Evolutionary conservation across 2,113 vertebrate species (phyloP).

Genomic region (Tympanuchus pallidicinctus): DNA sequence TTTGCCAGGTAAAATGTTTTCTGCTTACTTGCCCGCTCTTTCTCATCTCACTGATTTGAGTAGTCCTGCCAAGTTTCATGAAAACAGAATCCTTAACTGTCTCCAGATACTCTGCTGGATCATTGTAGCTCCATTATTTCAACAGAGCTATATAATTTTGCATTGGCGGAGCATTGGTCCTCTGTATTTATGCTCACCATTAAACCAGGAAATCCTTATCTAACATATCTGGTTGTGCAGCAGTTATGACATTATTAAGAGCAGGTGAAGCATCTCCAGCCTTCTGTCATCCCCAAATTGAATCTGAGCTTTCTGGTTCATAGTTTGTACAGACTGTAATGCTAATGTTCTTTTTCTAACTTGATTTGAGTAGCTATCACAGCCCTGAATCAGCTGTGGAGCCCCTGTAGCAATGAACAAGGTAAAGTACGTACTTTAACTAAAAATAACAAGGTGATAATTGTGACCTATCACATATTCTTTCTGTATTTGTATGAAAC

Average conservation of each 20-base stretch:
- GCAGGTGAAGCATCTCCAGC: slow-evolving; percentile 23
- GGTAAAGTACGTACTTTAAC: slow-evolving; percentile 27
- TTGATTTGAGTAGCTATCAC: slow-evolving; percentile 32
- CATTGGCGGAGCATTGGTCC: background rate
- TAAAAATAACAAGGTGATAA: slow-evolving; percentile 46
- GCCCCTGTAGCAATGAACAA: slow-evolving; percentile 19
- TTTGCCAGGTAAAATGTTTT: slow-evolving; percentile 14
- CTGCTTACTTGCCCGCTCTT: background rate
- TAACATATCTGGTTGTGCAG: background rate
- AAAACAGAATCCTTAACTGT: slow-evolving; percentile 4
- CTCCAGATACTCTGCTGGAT: background rate
- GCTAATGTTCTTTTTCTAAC: slow-evolving; percentile 27
- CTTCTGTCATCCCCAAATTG: background rate
- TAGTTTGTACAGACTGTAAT: slow-evolving; percentile 15
- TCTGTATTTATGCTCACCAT: slow-evolving; percentile 23
- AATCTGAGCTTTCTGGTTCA: slow-evolving; percentile 37
- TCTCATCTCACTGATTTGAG: slow-evolving; percentile 9
- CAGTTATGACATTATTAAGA: slow-evolving; percentile 7
- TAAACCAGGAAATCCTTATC: slow-evolving; percentile 26
- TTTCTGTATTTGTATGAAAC: slow-evolving; percentile 35
- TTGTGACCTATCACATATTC: slow-evolving; percentile 10
- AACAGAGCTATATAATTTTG: slow-evolving; percentile 3
- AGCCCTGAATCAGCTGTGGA: background rate
- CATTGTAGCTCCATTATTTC: slow-evolving; percentile 20
- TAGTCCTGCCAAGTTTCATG: slow-evolving; percentile 28